A percentile compares a stretch with the other conserved stretches of the same genome.
Conservation (phyloP, 2,113 vertebrate species). For the Ramphastos sulfuratus region DNA sequence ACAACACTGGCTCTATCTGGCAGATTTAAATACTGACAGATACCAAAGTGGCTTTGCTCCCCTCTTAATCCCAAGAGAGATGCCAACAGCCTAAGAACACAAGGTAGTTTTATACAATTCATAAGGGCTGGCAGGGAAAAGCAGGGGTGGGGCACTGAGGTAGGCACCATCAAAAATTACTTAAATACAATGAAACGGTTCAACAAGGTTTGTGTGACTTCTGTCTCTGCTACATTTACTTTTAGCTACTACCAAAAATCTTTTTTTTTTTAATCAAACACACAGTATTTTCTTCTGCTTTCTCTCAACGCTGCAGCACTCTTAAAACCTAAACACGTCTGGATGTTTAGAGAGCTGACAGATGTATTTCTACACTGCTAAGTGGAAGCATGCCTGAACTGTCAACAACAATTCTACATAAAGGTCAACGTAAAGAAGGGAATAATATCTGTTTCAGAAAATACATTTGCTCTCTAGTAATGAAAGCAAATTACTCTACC, state of each 20-base stretch:
- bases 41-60: not conserved
- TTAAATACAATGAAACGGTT: not conserved
- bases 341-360: constrained; percentile 13
- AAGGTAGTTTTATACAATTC: not conserved
- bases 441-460: constrained; percentile 8
- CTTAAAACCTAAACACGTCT: not conserved
- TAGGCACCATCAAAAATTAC: not conserved
- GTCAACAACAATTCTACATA: constrained; percentile 39
- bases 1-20: not conserved
- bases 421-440: constrained; percentile 34
- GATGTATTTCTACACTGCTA: not conserved
- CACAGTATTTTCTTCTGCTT: not conserved
- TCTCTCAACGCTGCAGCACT: not conserved
- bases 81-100: not conserved
- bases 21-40: not conserved
- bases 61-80: not conserved
- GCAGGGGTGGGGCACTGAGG: not conserved
- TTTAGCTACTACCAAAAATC: not conserved
- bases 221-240: not conserved
- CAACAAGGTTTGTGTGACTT: not conserved
- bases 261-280: not conserved
- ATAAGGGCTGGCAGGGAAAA: not conserved
- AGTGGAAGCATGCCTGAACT: constrained; percentile 44
- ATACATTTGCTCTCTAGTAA: constrained; percentile 16
- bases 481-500: not conserved